These are phyloP conservation scores for Halictus quadricinctus DNA, from an alignment of 2,888 invertebrate genomes.

Conservation along the genomic window DNA sequence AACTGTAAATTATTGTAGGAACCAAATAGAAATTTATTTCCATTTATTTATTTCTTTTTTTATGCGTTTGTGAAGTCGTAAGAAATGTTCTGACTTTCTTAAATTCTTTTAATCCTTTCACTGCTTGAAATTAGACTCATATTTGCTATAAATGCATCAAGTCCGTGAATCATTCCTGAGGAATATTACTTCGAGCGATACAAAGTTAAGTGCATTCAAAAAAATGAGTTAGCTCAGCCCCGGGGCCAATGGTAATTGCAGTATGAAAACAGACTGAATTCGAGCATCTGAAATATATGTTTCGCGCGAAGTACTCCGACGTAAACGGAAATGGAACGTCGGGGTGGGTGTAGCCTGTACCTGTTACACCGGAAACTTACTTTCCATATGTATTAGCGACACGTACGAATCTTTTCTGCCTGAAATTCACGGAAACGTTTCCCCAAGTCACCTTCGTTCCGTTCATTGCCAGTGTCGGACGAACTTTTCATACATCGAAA, in stretches of 20 bases:
- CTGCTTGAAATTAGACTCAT: neutral
- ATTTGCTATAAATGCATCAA: neutral
- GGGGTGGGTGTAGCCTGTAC: neutral
- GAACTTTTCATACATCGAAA: slow-evolving; percentile 1
- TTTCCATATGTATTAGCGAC: slow-evolving; percentile 42
- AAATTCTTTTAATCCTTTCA: neutral
- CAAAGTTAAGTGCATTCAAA: neutral
- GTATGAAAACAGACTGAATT: slow-evolving; percentile 41
- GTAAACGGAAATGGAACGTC: slow-evolving; percentile 36
- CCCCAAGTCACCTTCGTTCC: neutral
- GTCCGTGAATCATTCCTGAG: neutral
- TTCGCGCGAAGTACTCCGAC: slow-evolving; percentile 21
- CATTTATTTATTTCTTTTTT: too few relatives aligned
- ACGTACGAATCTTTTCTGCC: slow-evolving; percentile 8
- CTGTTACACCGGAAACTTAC: slow-evolving; percentile 38
- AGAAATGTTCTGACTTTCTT: neutral
- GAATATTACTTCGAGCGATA: neutral
- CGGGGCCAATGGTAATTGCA: slow-evolving; percentile 24
- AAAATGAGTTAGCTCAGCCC: slow-evolving; percentile 7
- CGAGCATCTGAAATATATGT: slow-evolving; percentile 45
- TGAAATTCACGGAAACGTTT: slow-evolving; percentile 9
- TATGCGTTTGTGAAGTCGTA: too few relatives aligned
- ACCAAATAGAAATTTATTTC: too few relatives aligned
- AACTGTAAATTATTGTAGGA: too few relatives aligned
- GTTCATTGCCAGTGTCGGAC: neutral